Evolutionary conservation across 1,140 invertebrate species (phyloP).

Genomic region (Drosophila paulistorum): DNA sequence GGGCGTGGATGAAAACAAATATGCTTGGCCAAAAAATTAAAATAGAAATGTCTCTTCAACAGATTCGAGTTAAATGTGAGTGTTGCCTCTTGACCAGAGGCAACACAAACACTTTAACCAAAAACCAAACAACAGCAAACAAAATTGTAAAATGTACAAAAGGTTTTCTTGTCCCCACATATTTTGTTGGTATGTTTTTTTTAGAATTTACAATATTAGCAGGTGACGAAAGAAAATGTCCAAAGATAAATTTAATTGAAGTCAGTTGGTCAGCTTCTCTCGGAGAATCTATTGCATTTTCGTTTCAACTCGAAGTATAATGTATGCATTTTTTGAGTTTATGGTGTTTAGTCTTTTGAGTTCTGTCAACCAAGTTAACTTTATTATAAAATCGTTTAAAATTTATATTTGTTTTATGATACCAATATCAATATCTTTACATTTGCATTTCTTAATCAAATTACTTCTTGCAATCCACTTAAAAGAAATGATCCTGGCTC

Average conservation of each 20-base stretch:
- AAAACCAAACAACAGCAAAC: neutral
- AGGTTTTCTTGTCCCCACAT: neutral
- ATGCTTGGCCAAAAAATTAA: conserved; percentile 7
- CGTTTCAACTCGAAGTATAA: too few relatives aligned
- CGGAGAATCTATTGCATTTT: too few relatives aligned
- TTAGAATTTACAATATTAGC: neutral
- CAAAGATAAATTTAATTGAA: conserved; percentile 10
- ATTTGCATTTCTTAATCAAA: too few relatives aligned
- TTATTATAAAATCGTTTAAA: too few relatives aligned
- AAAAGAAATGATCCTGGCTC: too few relatives aligned
- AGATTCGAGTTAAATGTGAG: conserved; percentile 9
- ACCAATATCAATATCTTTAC: too few relatives aligned
- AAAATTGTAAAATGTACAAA: neutral
- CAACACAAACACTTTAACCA: conserved; percentile 10
- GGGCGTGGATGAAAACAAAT: neutral
- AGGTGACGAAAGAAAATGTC: neutral
- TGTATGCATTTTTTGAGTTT: too few relatives aligned
- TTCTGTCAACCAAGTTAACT: too few relatives aligned
- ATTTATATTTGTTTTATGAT: too few relatives aligned
- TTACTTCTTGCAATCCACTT: too few relatives aligned
- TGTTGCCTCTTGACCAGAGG: conserved; percentile 4
- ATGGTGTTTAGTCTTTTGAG: too few relatives aligned
- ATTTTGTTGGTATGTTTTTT: neutral
- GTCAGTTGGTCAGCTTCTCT: neutral
- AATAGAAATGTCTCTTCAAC: conserved; percentile 10